Conservation (phyloP, 2,888 invertebrate genomes). For the Morinoia aosen region DNA sequence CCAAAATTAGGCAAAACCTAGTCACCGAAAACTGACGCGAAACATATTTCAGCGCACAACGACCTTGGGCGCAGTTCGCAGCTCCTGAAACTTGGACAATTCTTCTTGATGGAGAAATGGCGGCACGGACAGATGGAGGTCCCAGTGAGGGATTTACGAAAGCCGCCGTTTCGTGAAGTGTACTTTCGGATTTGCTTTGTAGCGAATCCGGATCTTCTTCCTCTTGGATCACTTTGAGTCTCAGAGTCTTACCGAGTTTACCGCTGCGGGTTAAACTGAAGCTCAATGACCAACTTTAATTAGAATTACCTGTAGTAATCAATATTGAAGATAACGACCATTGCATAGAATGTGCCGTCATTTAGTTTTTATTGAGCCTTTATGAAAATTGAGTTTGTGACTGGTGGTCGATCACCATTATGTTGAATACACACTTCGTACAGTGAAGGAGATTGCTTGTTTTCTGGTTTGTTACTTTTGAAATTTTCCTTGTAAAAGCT, state of each 20-base stretch:
- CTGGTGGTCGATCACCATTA: too few relatives aligned
- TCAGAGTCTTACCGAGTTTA: not conserved
- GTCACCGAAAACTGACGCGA: not conserved
- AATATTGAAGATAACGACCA: too few relatives aligned
- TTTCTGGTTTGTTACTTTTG: too few relatives aligned
- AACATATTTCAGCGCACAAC: not conserved
- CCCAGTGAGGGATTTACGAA: not conserved
- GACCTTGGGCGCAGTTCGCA: not conserved
- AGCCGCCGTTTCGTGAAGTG: not conserved
- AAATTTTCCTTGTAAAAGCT: too few relatives aligned
- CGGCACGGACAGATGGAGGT: not conserved
- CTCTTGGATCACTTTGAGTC: not conserved
- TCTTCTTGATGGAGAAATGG: constrained; percentile 12
- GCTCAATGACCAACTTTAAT: too few relatives aligned
- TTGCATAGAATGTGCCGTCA: too few relatives aligned
- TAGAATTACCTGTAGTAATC: too few relatives aligned
- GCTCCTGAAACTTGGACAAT: not conserved
- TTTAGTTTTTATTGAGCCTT: too few relatives aligned
- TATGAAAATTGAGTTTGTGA: too few relatives aligned
- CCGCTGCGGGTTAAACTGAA: too few relatives aligned
- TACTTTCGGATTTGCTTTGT: not conserved
- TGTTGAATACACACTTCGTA: too few relatives aligned
- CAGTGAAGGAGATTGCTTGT: too few relatives aligned
- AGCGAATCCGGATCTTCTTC: not conserved
- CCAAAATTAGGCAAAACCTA: not conserved